phyloP scores from a whole-genome alignment of 2,888 invertebrate genomes.

The Hylaea fasciaria region DNA sequence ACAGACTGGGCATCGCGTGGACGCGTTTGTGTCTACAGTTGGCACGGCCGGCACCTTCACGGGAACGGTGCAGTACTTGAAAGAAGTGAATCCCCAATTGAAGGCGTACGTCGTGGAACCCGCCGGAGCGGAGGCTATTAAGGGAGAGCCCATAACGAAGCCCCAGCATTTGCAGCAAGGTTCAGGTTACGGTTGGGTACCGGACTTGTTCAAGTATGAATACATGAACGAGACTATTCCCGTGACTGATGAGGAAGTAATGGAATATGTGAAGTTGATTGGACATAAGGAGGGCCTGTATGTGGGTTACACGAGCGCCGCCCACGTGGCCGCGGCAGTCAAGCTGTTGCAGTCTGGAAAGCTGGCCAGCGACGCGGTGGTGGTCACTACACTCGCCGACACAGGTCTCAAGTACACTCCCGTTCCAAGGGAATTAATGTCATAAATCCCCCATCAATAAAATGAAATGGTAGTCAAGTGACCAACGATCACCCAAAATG shows the following conservation, averaged over 20 bases:
- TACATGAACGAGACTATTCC: slow-evolving; percentile 70
- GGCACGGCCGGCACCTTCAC: slow-evolving; percentile 77
- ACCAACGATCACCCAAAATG: too few relatives aligned
- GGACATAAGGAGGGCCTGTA: slow-evolving; percentile 76
- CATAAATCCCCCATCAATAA: slow-evolving; percentile 1
- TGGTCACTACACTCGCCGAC: slow-evolving; percentile 73
- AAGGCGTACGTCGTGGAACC: slow-evolving; percentile 74
- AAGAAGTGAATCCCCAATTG: slow-evolving; percentile 68
- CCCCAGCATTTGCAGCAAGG: slow-evolving; percentile 77
- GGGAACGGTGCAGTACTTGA: slow-evolving; percentile 71
- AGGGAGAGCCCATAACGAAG: slow-evolving; percentile 71
- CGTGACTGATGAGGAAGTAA: slow-evolving; percentile 72
- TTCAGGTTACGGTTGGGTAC: slow-evolving; percentile 76
- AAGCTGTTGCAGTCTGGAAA: slow-evolving; percentile 70
- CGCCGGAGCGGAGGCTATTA: slow-evolving; percentile 71
- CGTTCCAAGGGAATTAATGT: slow-evolving; percentile 54
- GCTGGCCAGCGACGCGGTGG: slow-evolving; percentile 72
- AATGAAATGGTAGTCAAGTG: too few relatives aligned
- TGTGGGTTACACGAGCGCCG: slow-evolving; percentile 78
- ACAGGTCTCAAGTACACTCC: slow-evolving; percentile 76
- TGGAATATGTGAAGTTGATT: slow-evolving; percentile 66
- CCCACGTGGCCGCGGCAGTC: slow-evolving; percentile 77
- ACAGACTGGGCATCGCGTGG: slow-evolving; percentile 74
- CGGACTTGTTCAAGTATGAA: slow-evolving; percentile 70
- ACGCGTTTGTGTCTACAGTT: slow-evolving; percentile 74